Evolutionary conservation across 2,113 vertebrate genomes (phyloP).

Genomic region (Entomyzon cyanotis): DNA sequence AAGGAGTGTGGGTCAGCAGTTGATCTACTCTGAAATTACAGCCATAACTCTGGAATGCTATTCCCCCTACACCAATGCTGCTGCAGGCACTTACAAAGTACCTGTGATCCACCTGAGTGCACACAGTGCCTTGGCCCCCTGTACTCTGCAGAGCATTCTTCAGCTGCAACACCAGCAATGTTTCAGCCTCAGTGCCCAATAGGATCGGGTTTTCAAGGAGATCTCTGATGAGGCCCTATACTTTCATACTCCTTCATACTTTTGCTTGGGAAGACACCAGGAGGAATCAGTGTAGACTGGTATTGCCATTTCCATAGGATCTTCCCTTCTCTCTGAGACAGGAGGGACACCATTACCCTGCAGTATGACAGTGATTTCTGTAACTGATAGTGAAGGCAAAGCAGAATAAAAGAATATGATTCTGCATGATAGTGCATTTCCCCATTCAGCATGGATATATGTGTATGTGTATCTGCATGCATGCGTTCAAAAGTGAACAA

Average conservation of each 20-base stretch:
- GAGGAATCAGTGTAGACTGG: background rate
- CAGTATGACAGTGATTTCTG: background rate
- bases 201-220: background rate
- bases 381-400: background rate
- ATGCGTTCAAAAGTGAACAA: background rate
- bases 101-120: background rate
- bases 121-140: background rate
- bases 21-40: background rate
- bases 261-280: background rate
- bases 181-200: background rate
- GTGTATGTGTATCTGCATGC: background rate
- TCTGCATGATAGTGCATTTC: background rate
- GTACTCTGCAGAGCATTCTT: background rate
- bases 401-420: background rate
- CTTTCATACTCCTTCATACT: background rate
- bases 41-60: background rate
- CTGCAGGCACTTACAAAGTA: background rate
- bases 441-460: background rate
- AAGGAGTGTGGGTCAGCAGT: background rate
- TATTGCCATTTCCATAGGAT: background rate
- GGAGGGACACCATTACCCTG: background rate
- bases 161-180: background rate
- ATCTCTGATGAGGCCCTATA: accelerated
- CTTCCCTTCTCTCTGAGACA: background rate
- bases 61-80: background rate